Conservation (phyloP, 2,797 vertebrate species). For the Lithobates pipiens region DNA sequence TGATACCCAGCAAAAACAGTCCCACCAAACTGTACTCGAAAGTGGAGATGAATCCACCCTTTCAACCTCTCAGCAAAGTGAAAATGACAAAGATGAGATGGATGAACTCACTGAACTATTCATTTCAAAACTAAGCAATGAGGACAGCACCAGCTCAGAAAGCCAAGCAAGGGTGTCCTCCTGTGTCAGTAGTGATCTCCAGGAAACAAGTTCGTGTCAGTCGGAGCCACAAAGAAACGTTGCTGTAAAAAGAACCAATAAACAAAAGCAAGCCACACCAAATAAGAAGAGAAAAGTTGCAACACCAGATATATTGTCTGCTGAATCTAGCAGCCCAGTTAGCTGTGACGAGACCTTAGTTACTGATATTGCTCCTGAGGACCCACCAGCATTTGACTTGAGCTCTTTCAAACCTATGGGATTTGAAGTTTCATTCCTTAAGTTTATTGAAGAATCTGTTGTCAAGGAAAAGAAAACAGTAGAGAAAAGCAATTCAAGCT, state of each 20-base stretch:
- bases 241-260: slow-evolving; percentile 75
- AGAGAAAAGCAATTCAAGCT: slow-evolving; percentile 79
- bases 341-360: slow-evolving; percentile 81
- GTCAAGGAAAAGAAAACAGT: slow-evolving; percentile 88
- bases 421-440: slow-evolving; percentile 95
- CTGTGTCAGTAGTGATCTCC: slow-evolving; percentile 70
- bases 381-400: slow-evolving; percentile 81
- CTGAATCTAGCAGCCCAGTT: slow-evolving; percentile 63
- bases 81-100: slow-evolving; percentile 77
- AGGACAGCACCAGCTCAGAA: slow-evolving; percentile 75
- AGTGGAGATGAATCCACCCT: slow-evolving; percentile 71
- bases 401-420: slow-evolving; percentile 96
- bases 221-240: slow-evolving; percentile 74
- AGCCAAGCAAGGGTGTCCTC: slow-evolving; percentile 70
- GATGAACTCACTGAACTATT: slow-evolving; percentile 82
- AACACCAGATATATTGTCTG: slow-evolving; percentile 66
- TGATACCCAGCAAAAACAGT: slow-evolving; percentile 64
- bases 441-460: slow-evolving; percentile 93
- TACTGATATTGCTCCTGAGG: slow-evolving; percentile 75
- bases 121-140: slow-evolving; percentile 82
- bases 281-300: slow-evolving; percentile 77
- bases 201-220: slow-evolving; percentile 69
- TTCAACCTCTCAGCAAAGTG: slow-evolving; percentile 66
- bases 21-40: slow-evolving; percentile 57
- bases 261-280: slow-evolving; percentile 75